A percentile compares a stretch with the other conserved stretches of the same genome.
Evolutionary conservation across 2,113 vertebrate genomes (phyloP).

Genomic region (Trachemys scripta): DNA sequence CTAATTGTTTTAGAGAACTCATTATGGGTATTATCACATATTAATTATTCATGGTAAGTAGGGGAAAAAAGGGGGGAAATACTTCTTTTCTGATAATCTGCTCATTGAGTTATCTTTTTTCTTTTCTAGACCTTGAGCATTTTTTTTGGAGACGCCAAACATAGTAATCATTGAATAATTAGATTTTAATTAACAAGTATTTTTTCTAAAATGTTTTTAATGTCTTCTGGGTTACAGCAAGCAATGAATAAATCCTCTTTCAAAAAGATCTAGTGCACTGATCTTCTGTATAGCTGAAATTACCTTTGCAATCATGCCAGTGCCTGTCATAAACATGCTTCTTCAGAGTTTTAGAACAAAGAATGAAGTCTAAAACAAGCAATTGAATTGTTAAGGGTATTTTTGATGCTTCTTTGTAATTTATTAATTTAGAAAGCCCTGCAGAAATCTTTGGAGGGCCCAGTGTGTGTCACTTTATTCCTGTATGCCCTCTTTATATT

Average conservation of each 20-base stretch:
- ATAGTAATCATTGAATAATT: constrained; percentile 47
- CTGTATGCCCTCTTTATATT: neutral
- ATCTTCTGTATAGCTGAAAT: constrained; percentile 28
- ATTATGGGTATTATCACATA: constrained; percentile 49
- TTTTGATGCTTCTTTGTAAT: constrained; percentile 44
- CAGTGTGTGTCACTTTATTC: neutral
- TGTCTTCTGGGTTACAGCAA: constrained; percentile 21
- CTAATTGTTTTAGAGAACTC: constrained; percentile 54
- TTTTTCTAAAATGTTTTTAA: neutral
- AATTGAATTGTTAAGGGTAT: neutral
- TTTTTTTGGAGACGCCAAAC: constrained; percentile 46
- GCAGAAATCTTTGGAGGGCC: neutral
- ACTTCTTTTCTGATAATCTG: constrained; percentile 57
- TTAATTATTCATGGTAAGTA: constrained; percentile 41
- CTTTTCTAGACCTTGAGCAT: constrained; percentile 34
- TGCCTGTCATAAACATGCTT: constrained; percentile 5
- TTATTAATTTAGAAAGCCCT: neutral
- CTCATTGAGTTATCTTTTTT: constrained; percentile 57
- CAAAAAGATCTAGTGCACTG: neutral
- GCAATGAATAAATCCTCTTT: constrained; percentile 33
- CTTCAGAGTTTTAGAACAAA: constrained; percentile 25
- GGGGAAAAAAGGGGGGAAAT: neutral
- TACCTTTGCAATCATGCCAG: constrained; percentile 37
- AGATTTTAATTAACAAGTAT: constrained; percentile 54
- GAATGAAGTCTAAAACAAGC: constrained; percentile 22